phyloP scores from a whole-genome alignment of 1,140 invertebrate genomes.

The Drosophila sulfurigaster region DNA sequence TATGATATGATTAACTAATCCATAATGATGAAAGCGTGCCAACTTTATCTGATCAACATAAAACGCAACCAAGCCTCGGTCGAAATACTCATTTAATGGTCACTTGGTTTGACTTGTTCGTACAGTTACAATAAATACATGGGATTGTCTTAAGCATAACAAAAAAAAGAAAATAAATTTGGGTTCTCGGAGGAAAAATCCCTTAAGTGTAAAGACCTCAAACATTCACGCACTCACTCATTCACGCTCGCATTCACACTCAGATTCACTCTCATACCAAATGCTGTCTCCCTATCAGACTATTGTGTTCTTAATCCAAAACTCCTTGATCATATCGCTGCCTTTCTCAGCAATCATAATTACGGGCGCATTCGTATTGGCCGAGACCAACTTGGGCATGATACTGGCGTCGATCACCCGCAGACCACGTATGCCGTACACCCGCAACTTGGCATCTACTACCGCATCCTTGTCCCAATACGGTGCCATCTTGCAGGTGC shows the following conservation, averaged over 20 bases:
- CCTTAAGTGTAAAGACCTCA: slow-evolving; percentile 5
- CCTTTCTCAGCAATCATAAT: slow-evolving; percentile 95
- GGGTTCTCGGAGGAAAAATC: slow-evolving; percentile 4
- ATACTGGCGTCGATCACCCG: slow-evolving; percentile 95
- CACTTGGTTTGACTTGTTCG: slow-evolving; percentile 22
- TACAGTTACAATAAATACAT: slow-evolving; percentile 64
- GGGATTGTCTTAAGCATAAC: slow-evolving; percentile 38
- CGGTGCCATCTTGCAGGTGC: slow-evolving; percentile 97
- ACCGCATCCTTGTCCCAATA: slow-evolving; percentile 93
- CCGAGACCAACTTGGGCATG: slow-evolving; percentile 92
- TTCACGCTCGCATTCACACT: slow-evolving; percentile 3
- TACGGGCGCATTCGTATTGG: slow-evolving; percentile 93
- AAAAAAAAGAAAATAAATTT: slow-evolving; percentile 18
- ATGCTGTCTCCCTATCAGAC: slow-evolving; percentile 47
- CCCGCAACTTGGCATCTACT: slow-evolving; percentile 92
- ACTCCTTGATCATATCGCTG: slow-evolving; percentile 92
- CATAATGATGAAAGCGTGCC: too few relatives aligned
- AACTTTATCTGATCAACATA: too few relatives aligned
- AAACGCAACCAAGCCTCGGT: neutral
- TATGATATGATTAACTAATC: too few relatives aligned
- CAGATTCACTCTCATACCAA: slow-evolving; percentile 9
- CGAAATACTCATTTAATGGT: slow-evolving; percentile 39
- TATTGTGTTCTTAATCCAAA: slow-evolving; percentile 88
- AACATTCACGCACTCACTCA: slow-evolving; percentile 5
- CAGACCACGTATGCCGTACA: slow-evolving; percentile 92